phyloP scores from a whole-genome alignment of 37 sponge, comb jelly and placozoan species.

The Oscarella lobularis region DNA sequence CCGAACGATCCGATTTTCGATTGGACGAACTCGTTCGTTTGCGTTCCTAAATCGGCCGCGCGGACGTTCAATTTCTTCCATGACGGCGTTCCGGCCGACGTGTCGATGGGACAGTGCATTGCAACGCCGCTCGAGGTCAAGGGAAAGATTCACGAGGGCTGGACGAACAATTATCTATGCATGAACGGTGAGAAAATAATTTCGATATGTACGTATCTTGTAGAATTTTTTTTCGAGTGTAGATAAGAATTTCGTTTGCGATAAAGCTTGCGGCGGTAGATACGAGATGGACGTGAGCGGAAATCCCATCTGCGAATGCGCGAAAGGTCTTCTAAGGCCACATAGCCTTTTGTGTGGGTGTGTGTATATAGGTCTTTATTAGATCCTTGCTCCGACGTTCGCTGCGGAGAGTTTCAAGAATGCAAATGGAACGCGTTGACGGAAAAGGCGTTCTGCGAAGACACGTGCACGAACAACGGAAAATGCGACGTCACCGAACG shows the following conservation, averaged over 20 bases:
- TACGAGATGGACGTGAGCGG: neutral
- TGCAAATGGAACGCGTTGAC: neutral
- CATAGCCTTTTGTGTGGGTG: neutral
- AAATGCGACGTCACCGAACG: neutral
- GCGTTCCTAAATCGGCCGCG: neutral
- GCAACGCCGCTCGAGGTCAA: neutral
- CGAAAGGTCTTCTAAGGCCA: neutral
- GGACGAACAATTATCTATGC: neutral
- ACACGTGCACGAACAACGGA: neutral
- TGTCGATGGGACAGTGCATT: neutral
- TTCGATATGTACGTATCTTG: neutral
- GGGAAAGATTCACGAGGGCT: neutral
- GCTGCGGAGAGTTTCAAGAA: neutral
- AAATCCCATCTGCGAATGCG: neutral
- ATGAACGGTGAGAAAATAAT: neutral
- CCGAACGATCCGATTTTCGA: neutral
- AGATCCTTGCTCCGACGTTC: neutral
- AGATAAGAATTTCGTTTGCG: neutral
- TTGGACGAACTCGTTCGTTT: neutral
- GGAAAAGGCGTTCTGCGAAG: neutral
- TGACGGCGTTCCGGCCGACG: neutral
- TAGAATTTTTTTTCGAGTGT: neutral
- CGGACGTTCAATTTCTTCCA: neutral
- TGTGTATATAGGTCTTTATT: neutral
- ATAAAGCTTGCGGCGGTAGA: neutral